These are phyloP conservation scores for Steinernema feltiae DNA, from an alignment of 1,140 invertebrate genomes.

Conservation along the genomic window DNA sequence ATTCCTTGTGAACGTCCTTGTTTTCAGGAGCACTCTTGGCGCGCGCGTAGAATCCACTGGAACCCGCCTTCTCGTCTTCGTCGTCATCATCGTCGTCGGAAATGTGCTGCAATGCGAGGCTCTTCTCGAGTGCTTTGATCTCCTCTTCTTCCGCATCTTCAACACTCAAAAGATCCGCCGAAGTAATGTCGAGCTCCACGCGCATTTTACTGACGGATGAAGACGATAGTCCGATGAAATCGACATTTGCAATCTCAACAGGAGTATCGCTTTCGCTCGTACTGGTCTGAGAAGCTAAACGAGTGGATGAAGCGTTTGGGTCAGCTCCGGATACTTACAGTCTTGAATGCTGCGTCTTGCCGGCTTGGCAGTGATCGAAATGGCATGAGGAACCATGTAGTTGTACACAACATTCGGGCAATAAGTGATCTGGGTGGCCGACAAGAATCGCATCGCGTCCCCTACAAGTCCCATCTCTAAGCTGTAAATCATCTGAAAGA, in stretches of 20 bases:
- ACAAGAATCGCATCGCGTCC: not conserved
- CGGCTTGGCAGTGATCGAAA: not conserved
- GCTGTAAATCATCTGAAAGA: not conserved
- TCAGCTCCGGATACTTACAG: not conserved
- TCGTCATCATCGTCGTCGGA: not conserved
- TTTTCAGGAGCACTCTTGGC: constrained; percentile 4
- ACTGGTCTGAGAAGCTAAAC: not conserved
- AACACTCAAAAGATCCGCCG: not conserved
- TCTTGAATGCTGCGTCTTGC: not conserved
- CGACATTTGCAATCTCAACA: not conserved
- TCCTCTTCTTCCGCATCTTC: not conserved
- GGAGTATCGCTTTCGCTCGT: not conserved
- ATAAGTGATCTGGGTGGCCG: not conserved
- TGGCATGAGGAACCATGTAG: not conserved
- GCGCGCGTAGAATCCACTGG: not conserved
- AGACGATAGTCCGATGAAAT: not conserved
- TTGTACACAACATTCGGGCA: not conserved
- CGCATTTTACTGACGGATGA: not conserved
- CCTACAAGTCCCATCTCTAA: not conserved
- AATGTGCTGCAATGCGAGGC: not conserved
- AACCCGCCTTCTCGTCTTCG: not conserved
- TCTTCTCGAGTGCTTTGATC: not conserved
- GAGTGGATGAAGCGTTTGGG: not conserved
- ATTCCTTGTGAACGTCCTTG: not conserved
- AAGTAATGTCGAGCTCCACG: constrained; percentile 3